Evolutionary conservation across 2,797 vertebrate species (phyloP), one percentile per base, ranked within the genome.

Genomic region (Spondyliosoma cantharus): DNA sequence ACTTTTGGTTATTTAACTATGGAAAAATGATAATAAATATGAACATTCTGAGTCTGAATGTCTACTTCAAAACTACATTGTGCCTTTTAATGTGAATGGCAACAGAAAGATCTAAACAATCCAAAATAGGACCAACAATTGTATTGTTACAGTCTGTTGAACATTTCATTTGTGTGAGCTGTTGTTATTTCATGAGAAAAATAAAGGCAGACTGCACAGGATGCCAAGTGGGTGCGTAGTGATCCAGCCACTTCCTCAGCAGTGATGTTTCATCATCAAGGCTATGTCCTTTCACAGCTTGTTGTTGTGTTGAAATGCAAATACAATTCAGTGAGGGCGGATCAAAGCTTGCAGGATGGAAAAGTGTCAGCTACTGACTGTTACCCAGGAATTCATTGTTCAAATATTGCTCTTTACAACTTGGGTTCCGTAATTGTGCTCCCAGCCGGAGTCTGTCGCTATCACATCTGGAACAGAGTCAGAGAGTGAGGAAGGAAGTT

Each of bases 241-340:
- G 43, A 58, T 53, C 20, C 27, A 37, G 24, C 61, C 65, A 2
- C 45, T 67, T 48, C 62, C 3, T 29, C 43, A 43, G 69, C 46
- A 3, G 29, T 5, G 22, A 16, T 9, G 60, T 50, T n/a, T 46
- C 61, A 32, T 4, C 29, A 78, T 46, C 14, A 2, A 24, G 14
- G 13, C 20, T 53, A 2, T 56, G 5, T n/a, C 49, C 1, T 42
- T 58, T 71, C 25, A 59, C 25, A 58, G 57, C 59, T 48, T 25
- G 32, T 15, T 46, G 59, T 52, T n/a, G 53, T 46, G 53, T 58
- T 80, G 25, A 82, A 70, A 86, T 70, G 76, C 48, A 56, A 85
- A 82, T 76, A 6, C 7, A 19, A 29, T 15, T 57, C 48, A n/a
- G 20, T 8, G 0, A 20, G 16, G 43, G 46, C 4, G 46, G 13